Conservation (phyloP, 2,113 vertebrate species). For the Okapia johnstoni region DNA sequence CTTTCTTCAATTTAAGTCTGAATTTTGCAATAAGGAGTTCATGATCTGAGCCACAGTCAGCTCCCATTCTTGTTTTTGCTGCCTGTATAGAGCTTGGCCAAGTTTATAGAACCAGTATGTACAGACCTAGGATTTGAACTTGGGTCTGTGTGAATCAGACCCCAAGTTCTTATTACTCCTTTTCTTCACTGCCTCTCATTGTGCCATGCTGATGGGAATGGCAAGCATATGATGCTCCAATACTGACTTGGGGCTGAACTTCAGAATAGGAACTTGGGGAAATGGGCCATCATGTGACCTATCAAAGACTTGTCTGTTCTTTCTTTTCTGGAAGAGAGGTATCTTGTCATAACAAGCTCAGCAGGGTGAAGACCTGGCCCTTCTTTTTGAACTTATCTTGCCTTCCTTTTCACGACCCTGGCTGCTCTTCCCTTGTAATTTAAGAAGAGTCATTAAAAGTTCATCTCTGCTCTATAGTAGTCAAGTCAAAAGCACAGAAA, state of each 20-base stretch:
- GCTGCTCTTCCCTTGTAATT: neutral
- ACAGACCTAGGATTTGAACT: neutral
- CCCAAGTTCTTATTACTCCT: neutral
- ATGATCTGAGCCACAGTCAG: neutral
- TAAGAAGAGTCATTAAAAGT: neutral
- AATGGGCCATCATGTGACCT: too few species aligned
- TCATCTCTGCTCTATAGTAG: neutral
- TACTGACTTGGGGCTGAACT: neutral
- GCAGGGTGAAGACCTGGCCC: neutral
- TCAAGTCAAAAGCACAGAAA: neutral
- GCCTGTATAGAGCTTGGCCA: neutral
- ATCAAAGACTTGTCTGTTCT: neutral
- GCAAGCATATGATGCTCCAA: fast-evolving
- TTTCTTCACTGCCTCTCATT: neutral
- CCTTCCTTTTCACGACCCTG: neutral
- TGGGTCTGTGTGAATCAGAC: neutral
- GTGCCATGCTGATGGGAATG: neutral
- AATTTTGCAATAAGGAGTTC: neutral
- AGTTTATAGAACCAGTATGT: neutral
- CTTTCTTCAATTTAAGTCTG: neutral
- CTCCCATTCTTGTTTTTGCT: neutral
- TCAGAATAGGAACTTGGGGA: neutral
- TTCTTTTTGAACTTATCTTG: neutral
- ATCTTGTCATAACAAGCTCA: neutral
- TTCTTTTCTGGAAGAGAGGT: neutral